Conservation (phyloP, 2,113 vertebrate genomes). For the Bambusicola thoracicus region DNA sequence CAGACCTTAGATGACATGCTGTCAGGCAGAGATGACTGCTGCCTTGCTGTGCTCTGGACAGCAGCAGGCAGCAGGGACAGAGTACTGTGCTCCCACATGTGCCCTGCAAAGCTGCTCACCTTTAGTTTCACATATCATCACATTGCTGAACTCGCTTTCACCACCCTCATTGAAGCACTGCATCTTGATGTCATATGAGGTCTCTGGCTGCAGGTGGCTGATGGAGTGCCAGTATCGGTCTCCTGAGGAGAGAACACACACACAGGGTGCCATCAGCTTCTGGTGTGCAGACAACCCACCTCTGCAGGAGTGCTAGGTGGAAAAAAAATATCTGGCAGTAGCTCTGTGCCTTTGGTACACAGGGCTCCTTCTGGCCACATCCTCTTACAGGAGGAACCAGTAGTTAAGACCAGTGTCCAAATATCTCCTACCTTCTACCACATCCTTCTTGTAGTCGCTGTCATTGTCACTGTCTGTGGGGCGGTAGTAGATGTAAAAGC, state of each 20-base stretch:
- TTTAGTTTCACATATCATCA: slow-evolving; percentile 98
- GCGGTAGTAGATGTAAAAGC: slow-evolving; percentile 97
- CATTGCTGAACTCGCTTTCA: slow-evolving; percentile 95
- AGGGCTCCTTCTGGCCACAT: neutral
- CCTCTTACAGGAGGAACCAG: neutral
- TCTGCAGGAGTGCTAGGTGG: neutral
- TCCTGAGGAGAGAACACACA: slow-evolving; percentile 66
- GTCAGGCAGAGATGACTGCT: neutral
- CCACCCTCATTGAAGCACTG: slow-evolving; percentile 97
- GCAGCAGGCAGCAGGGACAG: neutral
- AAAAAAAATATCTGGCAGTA: neutral
- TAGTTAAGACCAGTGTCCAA: neutral
- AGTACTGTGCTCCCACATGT: neutral
- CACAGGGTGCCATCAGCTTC: fast-evolving
- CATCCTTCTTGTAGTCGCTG: slow-evolving; percentile 96
- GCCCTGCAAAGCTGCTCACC: slow-evolving; percentile 65
- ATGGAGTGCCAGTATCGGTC: slow-evolving; percentile 96
- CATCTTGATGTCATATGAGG: slow-evolving; percentile 98
- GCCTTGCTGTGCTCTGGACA: neutral
- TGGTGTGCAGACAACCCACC: neutral
- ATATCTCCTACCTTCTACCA: slow-evolving; percentile 87
- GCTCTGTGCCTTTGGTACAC: neutral
- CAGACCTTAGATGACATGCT: fast-evolving
- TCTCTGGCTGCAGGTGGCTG: slow-evolving; percentile 94
- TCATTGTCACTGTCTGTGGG: slow-evolving; percentile 99